Evolutionary conservation across 2,797 vertebrate species (phyloP).

Genomic region (Amphiprion clarkii): DNA sequence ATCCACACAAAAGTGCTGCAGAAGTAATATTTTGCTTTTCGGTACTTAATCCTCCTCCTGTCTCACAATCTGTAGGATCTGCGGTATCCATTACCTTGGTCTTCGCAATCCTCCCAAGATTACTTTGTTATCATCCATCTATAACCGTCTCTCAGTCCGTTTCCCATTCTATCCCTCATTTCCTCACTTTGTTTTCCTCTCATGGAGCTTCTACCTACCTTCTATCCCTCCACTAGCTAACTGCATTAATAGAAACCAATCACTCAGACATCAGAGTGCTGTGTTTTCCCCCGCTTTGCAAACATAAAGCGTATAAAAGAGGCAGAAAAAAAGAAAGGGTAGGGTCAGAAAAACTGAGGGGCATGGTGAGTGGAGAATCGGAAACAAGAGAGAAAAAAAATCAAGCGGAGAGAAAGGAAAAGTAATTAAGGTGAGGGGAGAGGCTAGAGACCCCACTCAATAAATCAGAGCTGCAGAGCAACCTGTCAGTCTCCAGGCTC

Average conservation of each 20-base stretch:
- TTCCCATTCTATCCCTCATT: slow-evolving; percentile 18
- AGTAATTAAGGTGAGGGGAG: slow-evolving; percentile 72
- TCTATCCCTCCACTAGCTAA: slow-evolving; percentile 42
- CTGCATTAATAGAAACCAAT: slow-evolving; percentile 67
- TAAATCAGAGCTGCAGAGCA: slow-evolving; percentile 77
- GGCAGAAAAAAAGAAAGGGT: not conserved
- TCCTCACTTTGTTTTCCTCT: slow-evolving; percentile 25
- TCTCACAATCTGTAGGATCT: slow-evolving; percentile 52
- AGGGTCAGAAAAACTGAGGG: not conserved
- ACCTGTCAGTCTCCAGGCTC: slow-evolving; percentile 77
- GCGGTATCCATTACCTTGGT: slow-evolving; percentile 66
- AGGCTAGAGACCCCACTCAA: slow-evolving; percentile 66
- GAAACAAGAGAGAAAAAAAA: slow-evolving; percentile 30
- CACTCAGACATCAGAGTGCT: slow-evolving; percentile 47
- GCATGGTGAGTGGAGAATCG: slow-evolving; percentile 17
- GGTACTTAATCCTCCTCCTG: slow-evolving; percentile 61
- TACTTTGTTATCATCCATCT: slow-evolving; percentile 71
- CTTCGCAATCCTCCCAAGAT: slow-evolving; percentile 62
- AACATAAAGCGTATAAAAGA: slow-evolving; percentile 3
- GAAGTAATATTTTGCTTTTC: slow-evolving; percentile 65
- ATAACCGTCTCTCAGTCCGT: slow-evolving; percentile 53
- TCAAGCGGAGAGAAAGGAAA: slow-evolving; percentile 41
- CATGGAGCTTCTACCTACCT: not conserved
- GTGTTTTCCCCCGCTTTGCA: slow-evolving; percentile 11
- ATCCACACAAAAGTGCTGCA: slow-evolving; percentile 3